Base-by-base conservation (phyloP, 2,797 vertebrate species). In the Knipowitschia caucasica region DNA sequence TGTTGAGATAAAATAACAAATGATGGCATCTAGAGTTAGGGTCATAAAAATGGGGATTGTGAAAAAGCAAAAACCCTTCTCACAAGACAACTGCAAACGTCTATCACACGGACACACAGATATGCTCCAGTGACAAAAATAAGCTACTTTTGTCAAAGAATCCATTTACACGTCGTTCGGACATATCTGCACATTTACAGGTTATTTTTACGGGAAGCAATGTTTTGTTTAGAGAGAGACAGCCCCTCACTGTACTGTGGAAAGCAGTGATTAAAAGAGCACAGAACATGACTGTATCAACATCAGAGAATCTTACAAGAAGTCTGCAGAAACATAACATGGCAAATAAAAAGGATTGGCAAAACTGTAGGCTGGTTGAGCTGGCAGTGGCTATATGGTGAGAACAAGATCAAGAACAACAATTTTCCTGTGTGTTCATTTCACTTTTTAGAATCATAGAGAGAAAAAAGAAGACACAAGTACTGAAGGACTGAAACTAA, bases 51-150 rank as follows among this genome's bases (percentile, higher is more conserved):
- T 80, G 12, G 75, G 77, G 79, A 72, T 73, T 70, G 65, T 62
- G 64, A 81, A 26, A 71, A 74, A 76, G 80, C 88, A 85, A 78
- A 70, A 84, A 86, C 81, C 86, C 81, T 75, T 82, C 88, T 76
- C 85, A 88, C 82, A 72, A 75, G 84, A 88, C 79, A 71, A 76
- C 81, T 56, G 86, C 71, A 83, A 84, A 83, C 65, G 67, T 83
- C n/a, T 70, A 71, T 69, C 34, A 75, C 84, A n/a, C n/a, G n/a
- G n/a, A n/a, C 82, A 78, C 84, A 85, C 82, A 77, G 77, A 86
- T 83, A 79, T 75, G 86, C 83, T 87, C 51, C 50, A 38, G 82
- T 82, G 81, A 85, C 74, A 86, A 86, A 89, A 88, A 88, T 77
- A 87, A 84, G 59, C 62, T 70, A 59, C 53, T 78, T 77, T 69